Percentiles rank a stretch among this genome's conserved stretches.
phyloP scores from a whole-genome alignment of 2,888 invertebrate genomes.

The Heliconius aoede region DNA sequence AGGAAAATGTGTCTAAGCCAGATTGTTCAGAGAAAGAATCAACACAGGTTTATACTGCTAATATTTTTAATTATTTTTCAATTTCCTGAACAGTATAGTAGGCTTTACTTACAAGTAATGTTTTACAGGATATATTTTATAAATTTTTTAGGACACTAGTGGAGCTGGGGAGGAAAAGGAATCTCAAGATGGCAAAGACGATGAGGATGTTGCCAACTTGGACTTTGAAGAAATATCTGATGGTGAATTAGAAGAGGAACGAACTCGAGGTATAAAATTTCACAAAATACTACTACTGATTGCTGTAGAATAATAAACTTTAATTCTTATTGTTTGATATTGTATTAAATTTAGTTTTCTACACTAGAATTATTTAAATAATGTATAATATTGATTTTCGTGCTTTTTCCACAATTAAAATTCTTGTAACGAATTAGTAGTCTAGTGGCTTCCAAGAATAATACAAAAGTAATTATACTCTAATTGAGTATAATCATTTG shows the following conservation, averaged over 20 bases:
- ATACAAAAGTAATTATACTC: too few species aligned
- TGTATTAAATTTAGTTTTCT: too few species aligned
- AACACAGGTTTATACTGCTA: slow-evolving; percentile 62
- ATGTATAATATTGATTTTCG: too few species aligned
- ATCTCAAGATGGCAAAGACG: slow-evolving; percentile 84
- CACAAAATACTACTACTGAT: not conserved
- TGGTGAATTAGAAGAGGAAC: slow-evolving; percentile 93
- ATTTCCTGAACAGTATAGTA: not conserved
- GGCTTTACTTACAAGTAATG: not conserved
- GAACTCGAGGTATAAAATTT: slow-evolving; percentile 74
- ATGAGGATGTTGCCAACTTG: slow-evolving; percentile 88
- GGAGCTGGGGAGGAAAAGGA: slow-evolving; percentile 74
- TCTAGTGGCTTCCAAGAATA: too few species aligned
- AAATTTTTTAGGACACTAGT: slow-evolving; percentile 66
- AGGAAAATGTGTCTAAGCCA: slow-evolving; percentile 64
- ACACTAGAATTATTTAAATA: too few species aligned
- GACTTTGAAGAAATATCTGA: slow-evolving; percentile 96
- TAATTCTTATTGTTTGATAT: too few species aligned
- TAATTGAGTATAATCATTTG: too few species aligned
- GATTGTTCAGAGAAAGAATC: slow-evolving; percentile 74
- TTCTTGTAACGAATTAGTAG: too few species aligned
- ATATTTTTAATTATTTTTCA: slow-evolving; percentile 3
- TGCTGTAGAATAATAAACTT: too few species aligned
- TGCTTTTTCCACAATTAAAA: too few species aligned
- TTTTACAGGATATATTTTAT: not conserved